Evolutionary conservation across 2,113 vertebrate genomes (phyloP).

Genomic region (Uropsilus gracilis): DNA sequence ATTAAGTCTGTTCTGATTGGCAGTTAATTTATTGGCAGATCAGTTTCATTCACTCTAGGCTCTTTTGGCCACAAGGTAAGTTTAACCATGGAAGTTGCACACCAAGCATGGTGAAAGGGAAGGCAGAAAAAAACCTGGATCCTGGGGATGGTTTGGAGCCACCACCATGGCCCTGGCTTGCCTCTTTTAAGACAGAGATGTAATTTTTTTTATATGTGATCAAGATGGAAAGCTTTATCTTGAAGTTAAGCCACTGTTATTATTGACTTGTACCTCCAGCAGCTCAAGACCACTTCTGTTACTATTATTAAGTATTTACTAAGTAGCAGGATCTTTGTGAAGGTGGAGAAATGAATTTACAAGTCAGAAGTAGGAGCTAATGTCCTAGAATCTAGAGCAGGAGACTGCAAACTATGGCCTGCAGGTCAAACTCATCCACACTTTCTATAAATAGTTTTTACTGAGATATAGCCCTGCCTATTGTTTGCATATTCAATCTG

Average conservation of each 20-base stretch:
- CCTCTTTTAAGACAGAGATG: neutral
- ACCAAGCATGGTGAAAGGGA: neutral
- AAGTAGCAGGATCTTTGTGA: neutral
- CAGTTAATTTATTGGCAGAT: neutral
- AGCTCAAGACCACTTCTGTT: neutral
- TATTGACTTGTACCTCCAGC: neutral
- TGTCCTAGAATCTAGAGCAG: neutral
- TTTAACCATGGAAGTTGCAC: neutral
- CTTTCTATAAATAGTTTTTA: neutral
- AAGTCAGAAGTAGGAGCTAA: neutral
- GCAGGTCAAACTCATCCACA: neutral
- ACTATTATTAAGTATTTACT: neutral
- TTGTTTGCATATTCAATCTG: neutral
- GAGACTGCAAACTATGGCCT: neutral
- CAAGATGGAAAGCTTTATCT: neutral
- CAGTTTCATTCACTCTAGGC: neutral
- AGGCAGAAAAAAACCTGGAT: neutral
- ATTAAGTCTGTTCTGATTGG: neutral
- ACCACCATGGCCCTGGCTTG: neutral
- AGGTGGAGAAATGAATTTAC: neutral
- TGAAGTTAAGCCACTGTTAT: neutral
- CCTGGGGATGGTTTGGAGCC: neutral
- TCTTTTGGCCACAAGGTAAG: neutral
- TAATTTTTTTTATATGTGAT: neutral
- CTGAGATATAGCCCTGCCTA: neutral